phyloP scores from a whole-genome alignment of 2,113 vertebrate species.

The Oryctolagus cuniculus region mOryCun1.1 NC_091440.1:2931001-2931500 shows the following conservation, averaged over 20 bases:
- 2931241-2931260: not conserved
- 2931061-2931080: conserved; percentile 54
- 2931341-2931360: conserved; percentile 36
- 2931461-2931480: conserved; percentile 5
- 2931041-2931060: conserved; percentile 56
- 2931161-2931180: too few species aligned
- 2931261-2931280: not conserved
- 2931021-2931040: conserved; percentile 58
- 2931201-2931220: not conserved
- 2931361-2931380: not conserved
- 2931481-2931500: not conserved
- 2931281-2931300: not conserved
- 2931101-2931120: not conserved
- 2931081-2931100: not conserved
- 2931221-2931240: not conserved
- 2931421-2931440: not conserved
- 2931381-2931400: not conserved
- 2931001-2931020: conserved; percentile 66
- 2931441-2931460: not conserved
- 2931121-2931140: fast-evolving
- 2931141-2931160: too few species aligned
- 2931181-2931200: too few species aligned
- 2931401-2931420: not conserved
- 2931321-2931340: conserved; percentile 11
- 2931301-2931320: conserved; percentile 5